Evolutionary conservation across 2,113 vertebrate genomes (phyloP), one percentile per base, ranked within the genome.

Genomic region (Sebastes schlegelii): DNA sequence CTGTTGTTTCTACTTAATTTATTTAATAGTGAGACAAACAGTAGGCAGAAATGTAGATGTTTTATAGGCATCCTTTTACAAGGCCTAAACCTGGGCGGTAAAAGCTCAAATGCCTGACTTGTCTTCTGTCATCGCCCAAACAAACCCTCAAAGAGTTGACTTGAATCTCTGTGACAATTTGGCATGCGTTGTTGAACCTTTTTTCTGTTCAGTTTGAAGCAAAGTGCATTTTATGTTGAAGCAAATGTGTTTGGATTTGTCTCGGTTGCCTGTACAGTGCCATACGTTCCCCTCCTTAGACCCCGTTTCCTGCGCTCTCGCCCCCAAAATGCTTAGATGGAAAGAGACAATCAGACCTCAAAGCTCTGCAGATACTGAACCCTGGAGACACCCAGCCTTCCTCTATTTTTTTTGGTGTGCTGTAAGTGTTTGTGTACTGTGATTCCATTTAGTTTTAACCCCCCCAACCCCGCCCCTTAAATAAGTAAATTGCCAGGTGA

Each of bases 331-430:
- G 23, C 12, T 82, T 63, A 52, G 60, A 63, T 67, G 42, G 81
- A 85, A 79, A 83, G 80, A 89, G 93, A 93, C 93, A 94, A 94
- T 94, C 93, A 91, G 84, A 83, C 78, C 74, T 86, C 55, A 77
- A 65, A 84, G 74, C 76, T 88, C 77, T 81, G 57, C 83, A 78
- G 72, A 86, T 66, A 62, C 49, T 60, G 48, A 88, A 66, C 74
- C 65, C 62, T 84, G 61, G 69, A 82, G 57, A 72, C 52, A 8
- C 46, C 49, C 68, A 21, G 21, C 55, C 45, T 23, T 48, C 17
- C 14, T 6, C 48, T 14, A 0, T 14, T 52, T 19, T 26, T 45
- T 51, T n/a, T 11, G n/a, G 17, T 46, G 74, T 85, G 73, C 87
- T 61, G 82, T 84, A 65, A 61, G 19, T 86, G 71, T 86, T 34